phyloP scores from a whole-genome alignment of 2,113 vertebrate species.

The Halcyon senegalensis region DNA sequence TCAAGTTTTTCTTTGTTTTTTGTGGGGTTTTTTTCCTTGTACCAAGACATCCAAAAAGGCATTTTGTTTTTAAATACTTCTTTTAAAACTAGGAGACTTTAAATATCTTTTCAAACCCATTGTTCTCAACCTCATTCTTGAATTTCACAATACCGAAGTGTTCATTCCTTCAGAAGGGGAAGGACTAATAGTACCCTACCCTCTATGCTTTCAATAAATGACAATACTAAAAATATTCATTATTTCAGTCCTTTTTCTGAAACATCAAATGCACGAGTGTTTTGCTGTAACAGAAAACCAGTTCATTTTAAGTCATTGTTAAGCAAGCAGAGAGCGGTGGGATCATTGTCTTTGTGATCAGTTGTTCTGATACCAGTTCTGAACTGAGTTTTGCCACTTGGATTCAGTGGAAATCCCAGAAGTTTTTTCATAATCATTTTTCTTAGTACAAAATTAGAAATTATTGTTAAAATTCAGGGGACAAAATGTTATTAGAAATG shows the following conservation, averaged over 20 bases:
- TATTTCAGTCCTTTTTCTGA: neutral
- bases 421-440: neutral
- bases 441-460: neutral
- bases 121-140: neutral
- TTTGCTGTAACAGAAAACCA: neutral
- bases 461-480: neutral
- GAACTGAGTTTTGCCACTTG: neutral
- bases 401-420: neutral
- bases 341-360: neutral
- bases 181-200: neutral
- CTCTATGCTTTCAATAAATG: neutral
- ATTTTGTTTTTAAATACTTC: neutral
- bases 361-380: neutral
- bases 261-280: neutral
- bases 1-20: neutral
- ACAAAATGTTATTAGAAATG: neutral
- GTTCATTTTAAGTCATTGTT: neutral
- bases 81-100: neutral
- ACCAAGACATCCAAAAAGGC: neutral
- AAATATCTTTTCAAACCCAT: neutral
- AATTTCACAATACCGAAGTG: neutral
- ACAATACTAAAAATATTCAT: neutral
- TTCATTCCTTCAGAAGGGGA: neutral
- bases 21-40: neutral
- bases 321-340: neutral